Evolutionary conservation across 2,113 vertebrate genomes (phyloP).

Genomic region (Microcebus ravelobensis): DNA sequence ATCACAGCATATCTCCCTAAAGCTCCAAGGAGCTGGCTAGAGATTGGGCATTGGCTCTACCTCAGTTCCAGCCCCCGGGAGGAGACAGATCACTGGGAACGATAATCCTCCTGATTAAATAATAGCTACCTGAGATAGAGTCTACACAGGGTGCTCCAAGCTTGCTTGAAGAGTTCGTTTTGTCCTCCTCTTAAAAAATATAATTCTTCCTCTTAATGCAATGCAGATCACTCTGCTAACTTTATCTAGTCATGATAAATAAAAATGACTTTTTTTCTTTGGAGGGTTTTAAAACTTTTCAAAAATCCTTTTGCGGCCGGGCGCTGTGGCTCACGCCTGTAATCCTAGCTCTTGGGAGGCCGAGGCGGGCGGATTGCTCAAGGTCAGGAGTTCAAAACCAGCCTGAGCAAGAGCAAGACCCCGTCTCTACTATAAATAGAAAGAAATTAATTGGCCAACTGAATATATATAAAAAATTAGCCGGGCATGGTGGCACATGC

Average conservation of each 20-base stretch:
- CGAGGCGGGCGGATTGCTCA: no score
- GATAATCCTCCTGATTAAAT: background rate
- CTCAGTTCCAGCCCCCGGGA: background rate
- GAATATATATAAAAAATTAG: no score
- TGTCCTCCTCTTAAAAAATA: background rate
- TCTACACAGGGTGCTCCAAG: background rate
- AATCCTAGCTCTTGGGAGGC: no score
- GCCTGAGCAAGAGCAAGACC: no score
- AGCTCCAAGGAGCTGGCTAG: background rate
- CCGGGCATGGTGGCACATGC: no score
- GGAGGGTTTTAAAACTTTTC: background rate
- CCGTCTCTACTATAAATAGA: no score
- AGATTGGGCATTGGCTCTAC: background rate
- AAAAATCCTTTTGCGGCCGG: background rate
- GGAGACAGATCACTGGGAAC: background rate
- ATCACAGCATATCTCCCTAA: background rate
- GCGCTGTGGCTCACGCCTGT: no score
- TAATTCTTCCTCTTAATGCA: constrained; percentile 12
- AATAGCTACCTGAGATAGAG: background rate
- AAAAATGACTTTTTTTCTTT: background rate
- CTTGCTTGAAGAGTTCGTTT: background rate
- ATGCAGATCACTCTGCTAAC: background rate
- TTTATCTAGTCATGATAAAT: background rate
- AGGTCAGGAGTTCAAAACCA: no score
- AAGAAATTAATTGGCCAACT: no score